Conservation (phyloP, 2,797 vertebrate species). For the Acipenser transmontanus region DNA sequence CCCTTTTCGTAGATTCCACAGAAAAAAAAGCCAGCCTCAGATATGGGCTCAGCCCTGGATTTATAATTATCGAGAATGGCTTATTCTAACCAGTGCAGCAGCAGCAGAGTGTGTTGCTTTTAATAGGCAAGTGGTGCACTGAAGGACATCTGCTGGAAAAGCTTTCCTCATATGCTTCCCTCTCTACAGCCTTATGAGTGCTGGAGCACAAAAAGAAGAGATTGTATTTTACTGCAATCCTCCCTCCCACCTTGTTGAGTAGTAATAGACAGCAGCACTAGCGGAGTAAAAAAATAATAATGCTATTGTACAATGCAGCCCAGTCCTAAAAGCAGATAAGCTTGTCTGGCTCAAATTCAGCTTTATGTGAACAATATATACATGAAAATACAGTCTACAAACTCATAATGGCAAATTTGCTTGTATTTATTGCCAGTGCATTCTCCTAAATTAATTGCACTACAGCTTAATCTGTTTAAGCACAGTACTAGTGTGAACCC, state of each 20-base stretch:
- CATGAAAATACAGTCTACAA: too few species aligned
- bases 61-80: slow-evolving; percentile 57
- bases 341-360: too few species aligned
- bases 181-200: slow-evolving; percentile 52
- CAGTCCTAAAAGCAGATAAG: too few species aligned
- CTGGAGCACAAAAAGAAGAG: slow-evolving; percentile 25
- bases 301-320: not conserved
- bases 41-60: slow-evolving; percentile 40
- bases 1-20: not conserved
- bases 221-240: slow-evolving; percentile 16
- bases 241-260: slow-evolving; percentile 45
- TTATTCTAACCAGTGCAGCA: slow-evolving; percentile 38
- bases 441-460: too few species aligned
- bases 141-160: slow-evolving; percentile 47
- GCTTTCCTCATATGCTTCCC: slow-evolving; percentile 34
- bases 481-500: too few species aligned
- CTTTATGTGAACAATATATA: too few species aligned
- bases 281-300: not conserved
- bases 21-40: slow-evolving; percentile 25
- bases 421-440: too few species aligned
- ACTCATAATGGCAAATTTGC: too few species aligned
- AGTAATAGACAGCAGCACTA: slow-evolving; percentile 27
- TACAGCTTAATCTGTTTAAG: too few species aligned
- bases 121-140: slow-evolving; percentile 49
- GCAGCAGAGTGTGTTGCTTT: slow-evolving; percentile 47